These are phyloP conservation scores for Coracopsis vasa DNA, from an alignment of 2,113 vertebrate species.

Conservation along the genomic window DNA sequence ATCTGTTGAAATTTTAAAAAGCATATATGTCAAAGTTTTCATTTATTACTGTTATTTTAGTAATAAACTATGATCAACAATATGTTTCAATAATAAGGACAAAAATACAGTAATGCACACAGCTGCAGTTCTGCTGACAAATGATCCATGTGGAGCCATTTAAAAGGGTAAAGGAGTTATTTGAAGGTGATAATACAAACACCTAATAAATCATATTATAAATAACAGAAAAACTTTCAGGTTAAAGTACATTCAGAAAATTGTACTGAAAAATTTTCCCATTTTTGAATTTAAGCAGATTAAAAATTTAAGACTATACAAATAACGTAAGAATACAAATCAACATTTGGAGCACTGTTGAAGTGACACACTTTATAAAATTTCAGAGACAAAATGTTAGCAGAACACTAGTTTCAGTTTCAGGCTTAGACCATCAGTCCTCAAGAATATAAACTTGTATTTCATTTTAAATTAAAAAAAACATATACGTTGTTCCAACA, in stretches of 20 bases:
- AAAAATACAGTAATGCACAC: background rate
- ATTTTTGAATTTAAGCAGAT: background rate
- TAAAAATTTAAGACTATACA: background rate
- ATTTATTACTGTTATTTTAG: background rate
- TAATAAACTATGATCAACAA: background rate
- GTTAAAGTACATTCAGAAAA: background rate
- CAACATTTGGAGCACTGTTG: background rate
- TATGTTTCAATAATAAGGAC: background rate
- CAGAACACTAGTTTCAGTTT: background rate
- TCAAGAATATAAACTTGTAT: background rate
- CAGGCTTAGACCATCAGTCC: rapidly evolving
- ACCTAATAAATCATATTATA: slow-evolving; percentile 41
- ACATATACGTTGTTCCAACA: background rate
- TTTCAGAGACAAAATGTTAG: background rate
- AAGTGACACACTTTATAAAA: background rate
- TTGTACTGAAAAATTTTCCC: background rate
- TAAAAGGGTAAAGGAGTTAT: slow-evolving; percentile 31
- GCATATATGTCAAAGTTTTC: background rate
- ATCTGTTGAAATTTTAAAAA: background rate
- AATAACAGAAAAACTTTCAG: background rate
- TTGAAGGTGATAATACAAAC: slow-evolving; percentile 41
- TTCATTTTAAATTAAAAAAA: background rate
- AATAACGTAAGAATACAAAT: background rate
- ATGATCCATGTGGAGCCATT: background rate
- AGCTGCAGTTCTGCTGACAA: slow-evolving; percentile 38